Base-by-base conservation (phyloP, 1,140 invertebrate genomes). In the Pseudomyrmex concolor region DNA sequence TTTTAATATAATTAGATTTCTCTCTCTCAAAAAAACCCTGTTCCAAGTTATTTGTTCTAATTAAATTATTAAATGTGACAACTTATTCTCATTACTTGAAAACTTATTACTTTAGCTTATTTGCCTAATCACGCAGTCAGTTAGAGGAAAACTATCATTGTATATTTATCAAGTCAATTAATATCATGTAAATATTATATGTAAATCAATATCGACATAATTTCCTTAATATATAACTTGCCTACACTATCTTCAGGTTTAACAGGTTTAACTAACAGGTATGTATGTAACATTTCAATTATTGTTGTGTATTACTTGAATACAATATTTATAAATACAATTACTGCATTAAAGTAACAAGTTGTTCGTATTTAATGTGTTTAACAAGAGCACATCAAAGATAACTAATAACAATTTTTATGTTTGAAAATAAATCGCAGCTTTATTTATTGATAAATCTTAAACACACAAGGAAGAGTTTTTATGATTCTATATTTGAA, bases 181-280 rank as follows among this genome's bases (percentile, higher is more conserved):
- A 34, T 34, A 34, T 34, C 34, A 34, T 34, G 34, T 34, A 34
- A 7, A 34, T 34, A 34, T 34, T 34, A 34, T 34, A 34, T 7
- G 34, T 34, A 7, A 34, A 34, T 34, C 34, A 34, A 34, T 34
- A 34, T 34, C 34, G 7, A 34, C 34, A 34, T 34, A 34, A 55
- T 2, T 34, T 76, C 5, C 5, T 64, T 17, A 17, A 64, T 66
- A 55, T 64, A 64, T 54, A 77, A 48, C 5, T 77, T 19, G 63
- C 17, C 12, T 25, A 25, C 13, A 50, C 45, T 1, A 55, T 67
- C 34, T 34, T 48, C 10, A 57, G 7, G 5, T 48, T 45, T 66
- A 15, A 45, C 15, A 57, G 7, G 5, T 45, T 45, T 67, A 15
- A 45, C 15, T 48, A 66, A 45, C 4, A 43, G 2, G 3, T 55